phyloP scores from a whole-genome alignment of 2,888 invertebrate species.

The Eupeodes luniger region DNA sequence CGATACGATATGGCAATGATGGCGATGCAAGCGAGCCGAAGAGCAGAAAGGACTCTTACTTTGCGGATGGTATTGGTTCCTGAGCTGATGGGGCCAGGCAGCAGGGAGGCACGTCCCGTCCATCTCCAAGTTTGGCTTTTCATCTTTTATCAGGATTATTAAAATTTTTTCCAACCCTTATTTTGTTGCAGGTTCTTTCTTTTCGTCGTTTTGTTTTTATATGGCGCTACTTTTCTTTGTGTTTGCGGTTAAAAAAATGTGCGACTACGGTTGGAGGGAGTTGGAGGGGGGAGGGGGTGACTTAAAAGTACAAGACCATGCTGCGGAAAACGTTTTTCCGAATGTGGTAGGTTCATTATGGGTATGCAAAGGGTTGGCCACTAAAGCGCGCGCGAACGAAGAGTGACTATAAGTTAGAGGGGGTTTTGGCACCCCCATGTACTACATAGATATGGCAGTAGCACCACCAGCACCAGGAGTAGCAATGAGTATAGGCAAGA shows the following conservation, averaged over 20 bases:
- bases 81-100: slow-evolving; percentile 32
- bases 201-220: slow-evolving; percentile 29
- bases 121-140: slow-evolving; percentile 63
- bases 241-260: slow-evolving; percentile 44
- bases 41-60: slow-evolving; percentile 36
- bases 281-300: not conserved
- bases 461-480: not conserved
- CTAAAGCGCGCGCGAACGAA: slow-evolving; percentile 16
- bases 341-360: slow-evolving; percentile 76
- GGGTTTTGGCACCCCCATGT: slow-evolving; percentile 20
- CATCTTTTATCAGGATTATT: slow-evolving; percentile 75
- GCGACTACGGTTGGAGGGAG: not conserved
- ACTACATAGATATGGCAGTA: not conserved
- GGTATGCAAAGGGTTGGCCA: slow-evolving; percentile 51
- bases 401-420: not conserved
- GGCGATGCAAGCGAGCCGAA: slow-evolving; percentile 43
- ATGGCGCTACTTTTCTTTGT: slow-evolving; percentile 70
- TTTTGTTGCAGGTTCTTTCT: slow-evolving; percentile 42
- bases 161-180: slow-evolving; percentile 50
- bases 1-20: slow-evolving; percentile 15
- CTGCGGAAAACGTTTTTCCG: slow-evolving; percentile 75
- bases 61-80: slow-evolving; percentile 53
- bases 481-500: slow-evolving; percentile 24
- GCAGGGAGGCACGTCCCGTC: slow-evolving; percentile 22
- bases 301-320: slow-evolving; percentile 69